A percentile compares a stretch with the other conserved stretches of the same genome.
These are phyloP conservation scores for Dromiciops gliroides DNA, from an alignment of 2,113 vertebrate species.

Conservation along the genomic window DNA sequence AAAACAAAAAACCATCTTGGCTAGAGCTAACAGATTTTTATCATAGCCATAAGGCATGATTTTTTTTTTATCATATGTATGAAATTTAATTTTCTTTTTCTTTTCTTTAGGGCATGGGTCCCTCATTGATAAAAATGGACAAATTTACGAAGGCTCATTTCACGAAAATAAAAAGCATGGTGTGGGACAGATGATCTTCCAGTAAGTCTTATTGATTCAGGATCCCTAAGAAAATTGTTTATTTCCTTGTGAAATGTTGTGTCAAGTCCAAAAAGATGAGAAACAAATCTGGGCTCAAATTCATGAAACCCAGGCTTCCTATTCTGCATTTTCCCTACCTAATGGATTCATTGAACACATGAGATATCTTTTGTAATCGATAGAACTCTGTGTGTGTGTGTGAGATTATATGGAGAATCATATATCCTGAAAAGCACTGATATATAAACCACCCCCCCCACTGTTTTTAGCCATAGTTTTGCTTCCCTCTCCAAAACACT, in stretches of 20 bases:
- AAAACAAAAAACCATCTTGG: background rate
- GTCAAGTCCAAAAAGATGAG: background rate
- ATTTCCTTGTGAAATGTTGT: background rate
- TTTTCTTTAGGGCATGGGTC: constrained; percentile 52
- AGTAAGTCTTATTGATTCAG: constrained; percentile 28
- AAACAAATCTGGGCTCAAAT: background rate
- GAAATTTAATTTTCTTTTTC: background rate
- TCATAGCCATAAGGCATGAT: background rate
- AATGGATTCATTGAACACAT: background rate
- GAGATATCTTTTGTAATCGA: background rate
- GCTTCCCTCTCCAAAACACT: background rate
- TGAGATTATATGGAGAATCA: background rate
- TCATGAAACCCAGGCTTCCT: background rate
- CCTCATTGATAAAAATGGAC: constrained; percentile 53
- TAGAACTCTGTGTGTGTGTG: background rate
- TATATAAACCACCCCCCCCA: background rate
- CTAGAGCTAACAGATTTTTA: background rate
- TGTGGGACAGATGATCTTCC: constrained; percentile 35
- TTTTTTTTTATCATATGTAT: background rate
- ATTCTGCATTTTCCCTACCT: background rate
- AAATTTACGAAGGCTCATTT: constrained; percentile 53
- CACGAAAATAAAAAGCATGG: constrained; percentile 62
- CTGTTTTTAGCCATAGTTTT: background rate
- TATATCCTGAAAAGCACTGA: background rate
- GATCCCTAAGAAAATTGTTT: background rate